These are phyloP conservation scores for Aphrocallistes beatrix DNA, from an alignment of 37 sponge, comb jelly and placozoan species.

Conservation along the genomic window DNA sequence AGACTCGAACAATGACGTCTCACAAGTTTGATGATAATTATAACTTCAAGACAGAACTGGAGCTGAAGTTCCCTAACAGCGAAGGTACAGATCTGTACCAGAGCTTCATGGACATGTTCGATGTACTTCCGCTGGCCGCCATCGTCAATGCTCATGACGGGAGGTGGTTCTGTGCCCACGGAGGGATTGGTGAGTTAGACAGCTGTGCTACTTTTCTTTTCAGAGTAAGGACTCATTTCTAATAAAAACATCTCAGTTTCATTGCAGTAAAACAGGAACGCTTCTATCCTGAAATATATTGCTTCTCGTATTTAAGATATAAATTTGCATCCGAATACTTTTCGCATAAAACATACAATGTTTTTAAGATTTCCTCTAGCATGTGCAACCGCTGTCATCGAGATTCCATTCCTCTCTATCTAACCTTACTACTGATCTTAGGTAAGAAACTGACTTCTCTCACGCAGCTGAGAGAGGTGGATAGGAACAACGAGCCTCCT, in stretches of 20 bases:
- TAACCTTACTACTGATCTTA: not conserved
- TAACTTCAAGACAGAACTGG: conserved; percentile 42
- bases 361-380: too few relatives aligned
- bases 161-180: conserved; percentile 47
- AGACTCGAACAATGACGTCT: conserved; percentile 46
- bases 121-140: conserved; percentile 37
- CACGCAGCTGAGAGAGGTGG: not conserved
- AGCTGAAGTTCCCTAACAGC: conserved; percentile 19
- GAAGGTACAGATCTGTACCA: conserved; percentile 25
- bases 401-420: too few relatives aligned
- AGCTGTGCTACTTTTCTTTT: too few relatives aligned
- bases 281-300: too few relatives aligned
- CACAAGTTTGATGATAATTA: conserved; percentile 38
- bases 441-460: conserved; percentile 36
- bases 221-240: too few relatives aligned
- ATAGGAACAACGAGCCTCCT: conserved; percentile 41
- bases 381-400: too few relatives aligned
- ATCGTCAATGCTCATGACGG: conserved; percentile 22
- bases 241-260: too few relatives aligned
- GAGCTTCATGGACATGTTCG: conserved; percentile 31
- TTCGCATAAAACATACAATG: too few relatives aligned
- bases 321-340: too few relatives aligned
- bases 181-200: conserved; percentile 38
- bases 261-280: too few relatives aligned
- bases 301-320: too few relatives aligned